Evolutionary conservation across 2,113 vertebrate species (phyloP).

Genomic region (Varanus salvator): DNA sequence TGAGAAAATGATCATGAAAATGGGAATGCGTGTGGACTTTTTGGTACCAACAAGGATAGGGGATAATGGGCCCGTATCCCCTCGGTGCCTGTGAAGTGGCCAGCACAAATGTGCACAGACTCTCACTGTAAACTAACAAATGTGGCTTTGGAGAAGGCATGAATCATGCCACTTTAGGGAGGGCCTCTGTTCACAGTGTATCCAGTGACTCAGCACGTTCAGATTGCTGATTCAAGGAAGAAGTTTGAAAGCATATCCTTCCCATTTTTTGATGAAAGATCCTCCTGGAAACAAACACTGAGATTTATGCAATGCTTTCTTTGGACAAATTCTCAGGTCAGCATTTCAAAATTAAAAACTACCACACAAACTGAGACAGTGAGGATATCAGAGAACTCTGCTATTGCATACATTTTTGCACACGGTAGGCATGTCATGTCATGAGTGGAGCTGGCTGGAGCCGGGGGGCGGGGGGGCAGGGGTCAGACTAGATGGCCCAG

Average conservation of each 20-base stretch:
- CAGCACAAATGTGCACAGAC: neutral
- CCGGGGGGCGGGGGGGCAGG: no score
- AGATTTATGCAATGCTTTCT: neutral
- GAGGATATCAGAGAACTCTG: no score
- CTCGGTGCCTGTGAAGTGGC: neutral
- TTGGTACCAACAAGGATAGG: neutral
- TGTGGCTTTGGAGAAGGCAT: neutral
- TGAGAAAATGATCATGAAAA: neutral
- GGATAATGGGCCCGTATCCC: neutral
- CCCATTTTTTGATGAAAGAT: neutral
- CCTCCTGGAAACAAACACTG: neutral
- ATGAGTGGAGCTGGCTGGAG: no score
- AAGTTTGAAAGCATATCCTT: neutral
- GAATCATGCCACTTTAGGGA: neutral
- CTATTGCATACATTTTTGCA: no score
- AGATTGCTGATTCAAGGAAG: conserved; percentile 11
- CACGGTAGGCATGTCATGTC: no score
- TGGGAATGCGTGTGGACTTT: neutral
- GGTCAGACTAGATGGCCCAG: no score
- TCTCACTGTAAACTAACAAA: neutral
- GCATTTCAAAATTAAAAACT: neutral
- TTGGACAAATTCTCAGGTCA: neutral
- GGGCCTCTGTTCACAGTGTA: neutral
- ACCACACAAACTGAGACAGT: no score
- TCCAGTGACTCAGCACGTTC: conserved; percentile 6